Conservation (phyloP, 2,113 vertebrate genomes). For the Pangasianodon gigas region DNA sequence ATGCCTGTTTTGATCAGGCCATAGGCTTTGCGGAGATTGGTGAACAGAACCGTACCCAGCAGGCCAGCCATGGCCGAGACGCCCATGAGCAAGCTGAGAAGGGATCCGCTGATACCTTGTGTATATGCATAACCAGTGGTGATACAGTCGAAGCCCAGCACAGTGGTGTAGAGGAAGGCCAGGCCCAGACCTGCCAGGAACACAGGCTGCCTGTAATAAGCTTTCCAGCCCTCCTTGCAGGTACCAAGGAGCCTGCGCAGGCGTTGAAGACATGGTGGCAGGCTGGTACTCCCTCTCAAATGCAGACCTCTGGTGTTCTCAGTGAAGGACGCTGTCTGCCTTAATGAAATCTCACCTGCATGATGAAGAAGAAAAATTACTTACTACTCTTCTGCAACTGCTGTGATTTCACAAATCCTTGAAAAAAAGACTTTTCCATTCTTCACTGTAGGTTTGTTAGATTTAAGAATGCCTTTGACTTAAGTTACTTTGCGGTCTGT, state of each 20-base stretch:
- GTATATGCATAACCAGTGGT: conserved; percentile 77
- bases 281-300: conserved; percentile 56
- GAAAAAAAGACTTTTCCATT: not conserved
- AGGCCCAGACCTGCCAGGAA: conserved; percentile 79
- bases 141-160: conserved; percentile 81
- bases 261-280: conserved; percentile 65
- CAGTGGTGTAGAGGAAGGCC: conserved; percentile 79
- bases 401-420: not conserved
- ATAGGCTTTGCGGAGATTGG: conserved; percentile 71
- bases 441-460: not conserved
- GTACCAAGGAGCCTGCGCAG: conserved; percentile 65
- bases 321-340: conserved; percentile 50
- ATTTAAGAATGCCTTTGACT: not conserved
- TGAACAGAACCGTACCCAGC: conserved; percentile 77
- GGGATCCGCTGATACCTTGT: conserved; percentile 79
- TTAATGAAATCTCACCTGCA: conserved; percentile 47
- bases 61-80: conserved; percentile 76
- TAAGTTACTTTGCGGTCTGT: not conserved
- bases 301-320: conserved; percentile 59
- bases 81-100: conserved; percentile 79
- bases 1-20: conserved; percentile 76
- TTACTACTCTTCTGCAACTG: not conserved
- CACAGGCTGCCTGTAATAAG: conserved; percentile 74
- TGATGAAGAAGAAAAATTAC: conserved; percentile 41
- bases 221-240: conserved; percentile 74